Percentiles rank a stretch among this genome's conserved stretches.
Evolutionary conservation across 2,113 vertebrate genomes (phyloP).

Genomic region (Panthera leo): DNA sequence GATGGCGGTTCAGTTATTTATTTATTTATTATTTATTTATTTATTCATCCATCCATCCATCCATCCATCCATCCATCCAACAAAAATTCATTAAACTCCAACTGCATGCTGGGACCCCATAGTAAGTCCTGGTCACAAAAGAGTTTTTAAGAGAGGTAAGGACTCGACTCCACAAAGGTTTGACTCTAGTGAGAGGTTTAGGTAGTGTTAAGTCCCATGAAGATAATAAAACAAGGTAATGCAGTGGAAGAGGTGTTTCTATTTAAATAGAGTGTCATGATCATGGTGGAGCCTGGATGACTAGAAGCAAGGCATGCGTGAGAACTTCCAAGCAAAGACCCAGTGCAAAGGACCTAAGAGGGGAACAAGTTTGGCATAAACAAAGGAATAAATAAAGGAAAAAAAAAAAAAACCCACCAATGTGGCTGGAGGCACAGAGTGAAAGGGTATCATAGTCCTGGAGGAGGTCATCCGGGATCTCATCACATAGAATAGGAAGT

Average conservation of each 20-base stretch:
- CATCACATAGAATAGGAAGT: not conserved
- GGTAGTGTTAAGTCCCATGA: not conserved
- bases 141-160: not conserved
- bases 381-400: not conserved
- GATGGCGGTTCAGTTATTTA: not conserved
- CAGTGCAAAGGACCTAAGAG: not conserved
- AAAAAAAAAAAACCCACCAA: not conserved
- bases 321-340: not conserved
- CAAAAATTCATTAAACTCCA: not conserved
- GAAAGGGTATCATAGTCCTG: not conserved
- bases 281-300: not conserved
- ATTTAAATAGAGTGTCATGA: not conserved
- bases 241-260: not conserved
- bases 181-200: not conserved
- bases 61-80: not conserved
- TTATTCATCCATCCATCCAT: no score
- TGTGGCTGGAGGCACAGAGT: not conserved
- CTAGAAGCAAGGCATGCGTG: not conserved
- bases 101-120: fast-evolving
- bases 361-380: not conserved
- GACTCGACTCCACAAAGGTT: not conserved
- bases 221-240: not conserved
- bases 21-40: not conserved
- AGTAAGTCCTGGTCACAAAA: not conserved
- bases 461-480: not conserved